Evolutionary conservation across 2,113 vertebrate genomes (phyloP), one percentile per base, ranked within the genome.

Genomic region (Notechis scutatus): DNA sequence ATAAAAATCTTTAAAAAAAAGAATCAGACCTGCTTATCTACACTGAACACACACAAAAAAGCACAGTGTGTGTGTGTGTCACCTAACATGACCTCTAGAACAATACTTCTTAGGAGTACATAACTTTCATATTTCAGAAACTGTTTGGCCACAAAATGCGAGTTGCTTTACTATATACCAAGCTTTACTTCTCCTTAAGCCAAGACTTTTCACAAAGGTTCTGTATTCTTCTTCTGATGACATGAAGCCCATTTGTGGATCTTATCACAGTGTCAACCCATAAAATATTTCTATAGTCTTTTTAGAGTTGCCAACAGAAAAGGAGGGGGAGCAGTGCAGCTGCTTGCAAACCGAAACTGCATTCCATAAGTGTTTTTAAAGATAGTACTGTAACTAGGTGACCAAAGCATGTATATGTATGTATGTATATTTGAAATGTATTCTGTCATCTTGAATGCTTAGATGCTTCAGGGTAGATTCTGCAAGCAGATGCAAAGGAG

Each of bases 131-230:
- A 87, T 59, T 55, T 14, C 42, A 69, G 50, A 18, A 55, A 88
- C 54, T 24, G 10, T 12, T 14, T 85, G 92, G n/a, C 7, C 34
- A 42, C 11, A 5, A 29, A 56, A 54, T 6, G 21, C 1, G 1
- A 74, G 20, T 55, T n/a, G 23, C 59, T 39, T 54, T 29, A 21
- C 87, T 57, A 34, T 57, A 34, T 29, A 3, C 26, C 39, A 23
- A 74, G n/a, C n/a, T 15, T 92, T 42, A n/a, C 94, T 93, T 93
- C 86, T 90, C 39, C 64, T 96, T 29, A 18, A 92, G 87, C 81
- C 90, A 92, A 15, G 0, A 3, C 54, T 93, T 88, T 93, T 86
- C 91, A 93, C 42, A 85, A 91, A 85, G 5, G 87, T 52, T 8
- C 86, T 59, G 87, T 45, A 91, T 94, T 91, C 69, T 91, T 86